Evolutionary conservation across 2,797 vertebrate genomes (phyloP), one percentile per base, ranked within the genome.

Genomic region (Gobio occitaniae): DNA sequence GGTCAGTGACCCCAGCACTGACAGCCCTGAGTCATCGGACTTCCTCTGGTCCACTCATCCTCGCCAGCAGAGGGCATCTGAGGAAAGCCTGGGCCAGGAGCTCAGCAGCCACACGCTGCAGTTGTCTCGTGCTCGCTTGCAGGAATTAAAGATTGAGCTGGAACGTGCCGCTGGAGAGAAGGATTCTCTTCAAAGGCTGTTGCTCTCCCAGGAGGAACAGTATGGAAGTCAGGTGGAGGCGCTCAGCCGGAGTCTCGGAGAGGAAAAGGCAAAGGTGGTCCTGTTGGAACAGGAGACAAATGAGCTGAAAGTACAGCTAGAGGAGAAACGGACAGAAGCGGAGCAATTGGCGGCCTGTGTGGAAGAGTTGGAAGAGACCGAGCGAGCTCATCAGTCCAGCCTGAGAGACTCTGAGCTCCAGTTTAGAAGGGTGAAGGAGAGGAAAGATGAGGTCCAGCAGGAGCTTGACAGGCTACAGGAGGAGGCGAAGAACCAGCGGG

Each of bases 121-220:
- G 59, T 90, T 91, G 0, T 87, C 93, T 0, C 86, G 88, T 1
- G 87, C 92, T 71, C 89, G 82, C 32, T 88, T 95, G 36, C 90
- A 89, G 38, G 91, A 92, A 1, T 92, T 96, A 76, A 94, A 93
- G 86, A 90, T 81, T 9, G 94, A 96, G 80, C 88, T 97, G 15
- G 95, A 96, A 3, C 91, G 90, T 0, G 92, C 91, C 0, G 88
- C 87, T 2, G 92, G 89, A 2, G 95, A 96, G 89, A 96, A 93
- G 88, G 95, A 96, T 78, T 90, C 93, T 44, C 82, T 97, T 81
- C 93, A 96, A 85, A 93, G 92, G 72, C 90, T 96, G 6, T 90
- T 98, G 82, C 92, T 95, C 15, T 93, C 95, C n/a, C 96, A 95
- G 87, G 95, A 97, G 78, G 88, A 90, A 0, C 93, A 94, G 76